Percentiles rank a stretch among this genome's conserved stretches.
Conservation (phyloP, 1,140 invertebrate genomes). For the Bombus ignitus region DNA sequence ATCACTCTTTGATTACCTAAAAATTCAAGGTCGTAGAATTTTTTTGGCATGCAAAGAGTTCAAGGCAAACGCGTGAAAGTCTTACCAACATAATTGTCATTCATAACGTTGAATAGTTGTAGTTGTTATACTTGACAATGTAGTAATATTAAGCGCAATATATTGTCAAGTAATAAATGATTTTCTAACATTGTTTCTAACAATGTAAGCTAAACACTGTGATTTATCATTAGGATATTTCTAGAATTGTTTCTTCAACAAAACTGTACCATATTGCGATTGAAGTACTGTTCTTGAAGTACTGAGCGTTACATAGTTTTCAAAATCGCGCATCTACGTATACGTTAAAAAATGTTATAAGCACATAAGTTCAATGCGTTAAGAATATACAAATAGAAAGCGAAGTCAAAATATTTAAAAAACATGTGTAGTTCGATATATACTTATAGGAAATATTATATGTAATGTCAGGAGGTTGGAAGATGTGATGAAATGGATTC, state of each 20-base stretch:
- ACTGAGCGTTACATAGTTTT: conserved; percentile 21
- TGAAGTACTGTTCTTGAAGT: conserved; percentile 2
- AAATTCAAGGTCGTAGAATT: not conserved
- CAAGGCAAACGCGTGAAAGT: not conserved
- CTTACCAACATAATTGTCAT: not conserved
- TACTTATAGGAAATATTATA: conserved; percentile 30
- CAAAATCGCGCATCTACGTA: not conserved
- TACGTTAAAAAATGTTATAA: not conserved
- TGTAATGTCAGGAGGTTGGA: conserved; percentile 47
- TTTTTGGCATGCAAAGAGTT: not conserved
- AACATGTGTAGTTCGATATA: conserved; percentile 20
- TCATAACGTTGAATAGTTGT: not conserved
- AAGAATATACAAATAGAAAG: conserved; percentile 24
- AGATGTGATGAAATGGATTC: conserved; percentile 55
- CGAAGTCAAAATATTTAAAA: conserved; percentile 31
- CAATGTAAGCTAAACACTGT: not conserved
- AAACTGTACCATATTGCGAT: not conserved
- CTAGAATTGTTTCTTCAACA: not conserved
- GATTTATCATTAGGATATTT: not conserved
- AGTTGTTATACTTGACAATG: not conserved
- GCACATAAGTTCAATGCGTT: conserved; percentile 4
- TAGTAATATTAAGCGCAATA: not conserved
- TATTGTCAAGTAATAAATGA: not conserved
- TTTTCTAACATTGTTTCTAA: not conserved
- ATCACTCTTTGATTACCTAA: not conserved